Base-by-base conservation (phyloP, 1,140 invertebrate species). In the Potamilus streckersoni region DNA sequence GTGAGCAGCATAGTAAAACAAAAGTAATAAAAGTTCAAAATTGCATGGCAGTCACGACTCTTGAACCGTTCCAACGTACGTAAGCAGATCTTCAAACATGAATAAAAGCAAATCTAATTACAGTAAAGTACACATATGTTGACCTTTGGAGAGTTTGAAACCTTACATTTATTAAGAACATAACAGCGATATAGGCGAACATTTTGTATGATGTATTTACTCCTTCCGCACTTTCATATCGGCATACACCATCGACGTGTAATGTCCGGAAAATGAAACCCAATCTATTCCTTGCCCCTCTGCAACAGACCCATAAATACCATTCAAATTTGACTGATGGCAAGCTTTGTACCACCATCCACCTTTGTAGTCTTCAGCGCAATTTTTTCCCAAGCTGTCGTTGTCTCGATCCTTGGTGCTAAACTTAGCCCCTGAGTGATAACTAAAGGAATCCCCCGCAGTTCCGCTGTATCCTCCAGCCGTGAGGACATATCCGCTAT, bases 401-500 rank as follows among this genome's bases (percentile, higher is more conserved):
- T 70, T 70, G 11, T 76, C 74, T 8, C 23, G 19, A 63, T 76
- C 74, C 2, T 55, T 27, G 15, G 74, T 71, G 13, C 49, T 11
- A 19, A 76, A 76, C 55, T 14, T 16, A 14, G 23, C 15, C 88
- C 90, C 85, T 92, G 91, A 83, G 93, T 93, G 23, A 23, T 23
- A 23, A 23, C 23, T 87, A 65, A 94, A 88, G 4, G 92, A 92
- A 87, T 94, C 93, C 8, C 91, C 90, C 20, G 88, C 86, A 74
- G 83, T 95, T 83, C 95, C 97, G 0, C 67, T 69, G 68, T 83
- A 88, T 8, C 80, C 83, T 49, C 82, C 79, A 77, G 97, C 96
- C 88, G 96, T 95, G 63, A 98, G 90, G 88, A 96, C 95, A 88
- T 97, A 98, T 84, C 96, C 95, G 86, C 97, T 95, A 58, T 92